Conservation (phyloP, 2,888 invertebrate genomes). For the Dugesia japonica region DNA sequence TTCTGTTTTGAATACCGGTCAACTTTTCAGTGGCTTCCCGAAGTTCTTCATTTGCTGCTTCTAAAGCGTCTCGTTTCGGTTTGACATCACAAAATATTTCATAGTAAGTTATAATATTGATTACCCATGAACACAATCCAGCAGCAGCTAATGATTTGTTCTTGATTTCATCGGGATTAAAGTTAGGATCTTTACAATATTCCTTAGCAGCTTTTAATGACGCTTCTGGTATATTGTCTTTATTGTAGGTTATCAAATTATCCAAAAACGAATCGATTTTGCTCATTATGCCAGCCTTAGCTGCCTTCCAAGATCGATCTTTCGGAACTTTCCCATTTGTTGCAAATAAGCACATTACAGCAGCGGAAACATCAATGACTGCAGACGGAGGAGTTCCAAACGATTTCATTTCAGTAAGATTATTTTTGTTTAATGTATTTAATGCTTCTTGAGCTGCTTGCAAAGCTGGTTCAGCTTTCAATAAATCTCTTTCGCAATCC, state of each 20-base stretch:
- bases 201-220: slow-evolving; percentile 73
- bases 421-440: slow-evolving; percentile 82
- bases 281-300: slow-evolving; percentile 70
- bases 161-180: slow-evolving; percentile 77
- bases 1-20: slow-evolving; percentile 69
- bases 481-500: slow-evolving; percentile 76
- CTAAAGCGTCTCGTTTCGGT: slow-evolving; percentile 76
- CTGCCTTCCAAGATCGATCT: slow-evolving; percentile 84
- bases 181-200: slow-evolving; percentile 76
- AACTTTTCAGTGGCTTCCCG: slow-evolving; percentile 76
- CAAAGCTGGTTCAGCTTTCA: slow-evolving; percentile 85
- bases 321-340: slow-evolving; percentile 70
- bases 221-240: slow-evolving; percentile 85
- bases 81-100: slow-evolving; percentile 92
- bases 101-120: slow-evolving; percentile 81
- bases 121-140: slow-evolving; percentile 82
- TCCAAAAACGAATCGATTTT: slow-evolving; percentile 68
- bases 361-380: slow-evolving; percentile 79
- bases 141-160: slow-evolving; percentile 84
- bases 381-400: slow-evolving; percentile 84
- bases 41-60: slow-evolving; percentile 75
- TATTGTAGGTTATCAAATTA: slow-evolving; percentile 71
- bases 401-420: slow-evolving; percentile 82
- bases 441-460: slow-evolving; percentile 79
- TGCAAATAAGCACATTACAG: slow-evolving; percentile 74